Evolutionary conservation across 2,797 vertebrate species (phyloP).

Genomic region (Melanotaenia trifasciata): DNA sequence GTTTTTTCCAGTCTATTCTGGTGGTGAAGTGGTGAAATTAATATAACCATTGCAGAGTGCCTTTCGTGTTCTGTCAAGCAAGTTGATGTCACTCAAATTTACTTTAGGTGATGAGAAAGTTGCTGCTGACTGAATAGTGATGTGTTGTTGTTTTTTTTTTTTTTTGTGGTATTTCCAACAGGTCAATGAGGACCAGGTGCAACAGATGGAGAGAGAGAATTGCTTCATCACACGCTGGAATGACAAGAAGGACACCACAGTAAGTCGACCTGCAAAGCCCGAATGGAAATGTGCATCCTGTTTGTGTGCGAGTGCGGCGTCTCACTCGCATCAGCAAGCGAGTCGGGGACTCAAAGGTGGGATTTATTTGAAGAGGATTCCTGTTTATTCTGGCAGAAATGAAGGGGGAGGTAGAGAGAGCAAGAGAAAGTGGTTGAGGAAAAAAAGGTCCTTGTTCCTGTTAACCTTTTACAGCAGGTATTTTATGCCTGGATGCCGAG

Average conservation of each 20-base stretch:
- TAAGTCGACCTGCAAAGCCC: constrained; percentile 77
- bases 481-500: constrained; percentile 68
- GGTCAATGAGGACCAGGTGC: constrained; percentile 94
- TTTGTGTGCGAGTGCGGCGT: constrained; percentile 14
- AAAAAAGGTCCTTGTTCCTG: constrained; percentile 62
- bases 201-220: constrained; percentile 97
- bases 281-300: constrained; percentile 49
- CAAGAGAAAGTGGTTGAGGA: constrained; percentile 29
- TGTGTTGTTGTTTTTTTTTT: constrained; percentile 6
- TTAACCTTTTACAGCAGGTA: constrained; percentile 75
- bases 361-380: constrained; percentile 49
- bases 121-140: constrained; percentile 2
- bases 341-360: constrained; percentile 35
- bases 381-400: constrained; percentile 41
- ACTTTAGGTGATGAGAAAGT: constrained; percentile 9
- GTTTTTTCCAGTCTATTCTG: constrained; percentile 10
- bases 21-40: constrained; percentile 2
- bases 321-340: constrained; percentile 38
- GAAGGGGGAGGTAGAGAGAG: constrained; percentile 4
- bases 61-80: constrained; percentile 15
- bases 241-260: constrained; percentile 94
- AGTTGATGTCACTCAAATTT: constrained; percentile 7
- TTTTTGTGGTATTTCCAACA: constrained; percentile 73
- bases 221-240: constrained; percentile 97
- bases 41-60: constrained; percentile 1